These are phyloP conservation scores for Cephus nigrinus DNA, from an alignment of 2,888 invertebrate genomes.

Conservation along the genomic window DNA sequence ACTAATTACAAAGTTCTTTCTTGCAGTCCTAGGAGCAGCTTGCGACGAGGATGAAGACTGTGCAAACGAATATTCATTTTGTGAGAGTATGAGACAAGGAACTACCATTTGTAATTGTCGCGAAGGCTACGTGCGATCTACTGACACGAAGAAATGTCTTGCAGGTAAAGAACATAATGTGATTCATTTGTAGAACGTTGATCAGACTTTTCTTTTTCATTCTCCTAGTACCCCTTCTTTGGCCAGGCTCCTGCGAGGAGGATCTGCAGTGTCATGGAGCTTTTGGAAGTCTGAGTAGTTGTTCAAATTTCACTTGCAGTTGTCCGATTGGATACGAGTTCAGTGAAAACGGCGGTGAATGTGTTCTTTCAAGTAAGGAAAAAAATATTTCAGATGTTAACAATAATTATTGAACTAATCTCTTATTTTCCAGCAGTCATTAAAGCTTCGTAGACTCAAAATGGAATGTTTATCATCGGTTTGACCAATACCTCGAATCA, in stretches of 20 bases:
- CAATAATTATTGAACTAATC: background rate
- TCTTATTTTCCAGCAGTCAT: background rate
- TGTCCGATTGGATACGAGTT: conserved; percentile 9
- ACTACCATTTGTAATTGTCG: background rate
- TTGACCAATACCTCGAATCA: background rate
- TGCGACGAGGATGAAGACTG: background rate
- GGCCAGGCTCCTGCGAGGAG: conserved; percentile 15
- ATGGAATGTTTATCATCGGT: too few relatives aligned
- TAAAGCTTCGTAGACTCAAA: background rate
- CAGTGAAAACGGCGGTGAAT: background rate
- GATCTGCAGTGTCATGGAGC: conserved; percentile 5
- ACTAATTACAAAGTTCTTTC: background rate
- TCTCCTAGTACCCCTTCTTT: conserved; percentile 4
- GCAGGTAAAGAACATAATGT: background rate
- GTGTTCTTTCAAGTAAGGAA: conserved; percentile 5
- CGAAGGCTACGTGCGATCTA: background rate
- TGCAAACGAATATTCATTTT: background rate
- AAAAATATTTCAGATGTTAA: background rate
- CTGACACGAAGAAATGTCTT: background rate
- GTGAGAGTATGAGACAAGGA: background rate
- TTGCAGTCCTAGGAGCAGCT: background rate
- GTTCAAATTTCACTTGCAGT: background rate
- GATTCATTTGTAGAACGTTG: background rate
- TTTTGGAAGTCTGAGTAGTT: conserved; percentile 11
- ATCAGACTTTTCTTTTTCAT: conserved; percentile 1